Percentiles rank a stretch among this genome's conserved stretches.
Evolutionary conservation across 2,888 invertebrate genomes (phyloP).

Genomic region (Morpho deidamia): DNA sequence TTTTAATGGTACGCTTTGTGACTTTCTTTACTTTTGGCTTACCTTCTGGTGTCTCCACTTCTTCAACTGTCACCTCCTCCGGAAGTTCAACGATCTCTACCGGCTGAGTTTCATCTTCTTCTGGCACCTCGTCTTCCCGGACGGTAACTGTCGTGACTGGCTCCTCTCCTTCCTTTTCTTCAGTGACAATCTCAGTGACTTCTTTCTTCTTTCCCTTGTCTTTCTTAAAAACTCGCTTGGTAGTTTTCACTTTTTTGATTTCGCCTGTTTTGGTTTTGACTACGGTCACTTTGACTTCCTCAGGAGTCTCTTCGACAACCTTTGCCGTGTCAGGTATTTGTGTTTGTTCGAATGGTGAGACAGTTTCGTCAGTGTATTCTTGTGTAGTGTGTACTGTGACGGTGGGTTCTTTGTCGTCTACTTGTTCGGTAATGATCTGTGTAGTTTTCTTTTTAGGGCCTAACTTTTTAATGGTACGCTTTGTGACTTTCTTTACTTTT

Average conservation of each 20-base stretch:
- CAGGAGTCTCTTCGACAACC: slow-evolving; percentile 32
- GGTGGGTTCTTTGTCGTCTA: slow-evolving; percentile 28
- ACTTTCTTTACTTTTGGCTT: slow-evolving; percentile 33
- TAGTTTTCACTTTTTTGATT: slow-evolving; percentile 37
- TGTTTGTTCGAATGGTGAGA: slow-evolving; percentile 22
- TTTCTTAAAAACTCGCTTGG: slow-evolving; percentile 40
- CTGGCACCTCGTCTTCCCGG: slow-evolving; percentile 14
- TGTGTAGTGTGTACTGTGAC: slow-evolving; percentile 23
- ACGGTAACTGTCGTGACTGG: slow-evolving; percentile 31
- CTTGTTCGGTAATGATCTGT: slow-evolving; percentile 6
- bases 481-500: slow-evolving; percentile 28
- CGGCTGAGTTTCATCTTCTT: not conserved
- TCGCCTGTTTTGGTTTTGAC: slow-evolving; percentile 48
- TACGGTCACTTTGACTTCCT: slow-evolving; percentile 41
- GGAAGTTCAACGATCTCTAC: not conserved
- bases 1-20: slow-evolving; percentile 20
- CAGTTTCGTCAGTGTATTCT: slow-evolving; percentile 8
- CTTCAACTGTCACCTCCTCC: slow-evolving; percentile 13
- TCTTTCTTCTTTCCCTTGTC: slow-evolving; percentile 27
- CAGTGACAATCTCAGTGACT: slow-evolving; percentile 30
- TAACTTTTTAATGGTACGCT: slow-evolving; percentile 24
- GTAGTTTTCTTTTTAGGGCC: slow-evolving; percentile 36
- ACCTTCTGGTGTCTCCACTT: slow-evolving; percentile 32
- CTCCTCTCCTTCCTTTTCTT: slow-evolving; percentile 28
- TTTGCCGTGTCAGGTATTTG: slow-evolving; percentile 28